phyloP scores from a whole-genome alignment of 2,888 invertebrate species.

The Schizaphis graminum region DNA sequence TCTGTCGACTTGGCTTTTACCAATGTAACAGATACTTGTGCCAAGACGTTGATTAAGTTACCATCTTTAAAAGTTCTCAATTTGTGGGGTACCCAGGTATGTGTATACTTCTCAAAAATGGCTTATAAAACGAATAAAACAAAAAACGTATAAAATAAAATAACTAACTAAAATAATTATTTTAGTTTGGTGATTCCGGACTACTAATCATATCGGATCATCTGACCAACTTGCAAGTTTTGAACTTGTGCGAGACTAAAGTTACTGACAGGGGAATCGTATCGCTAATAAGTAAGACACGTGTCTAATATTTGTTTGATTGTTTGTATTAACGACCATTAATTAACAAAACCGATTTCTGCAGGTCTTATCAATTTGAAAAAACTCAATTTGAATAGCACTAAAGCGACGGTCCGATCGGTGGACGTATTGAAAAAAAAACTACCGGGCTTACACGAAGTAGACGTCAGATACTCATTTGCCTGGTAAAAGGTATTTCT shows the following conservation, averaged over 20 bases:
- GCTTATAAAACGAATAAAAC: not conserved
- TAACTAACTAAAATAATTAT: slow-evolving; percentile 66
- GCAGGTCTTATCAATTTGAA: slow-evolving; percentile 81
- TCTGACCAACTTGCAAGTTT: slow-evolving; percentile 81
- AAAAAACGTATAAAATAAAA: slow-evolving; percentile 66
- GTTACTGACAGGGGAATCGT: slow-evolving; percentile 85
- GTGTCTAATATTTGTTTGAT: not conserved
- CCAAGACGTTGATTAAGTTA: slow-evolving; percentile 83
- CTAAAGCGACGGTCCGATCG: slow-evolving; percentile 81
- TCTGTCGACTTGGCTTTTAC: slow-evolving; percentile 86
- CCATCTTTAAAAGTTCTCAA: slow-evolving; percentile 85
- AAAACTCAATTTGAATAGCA: slow-evolving; percentile 84
- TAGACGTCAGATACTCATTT: slow-evolving; percentile 86
- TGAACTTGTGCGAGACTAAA: slow-evolving; percentile 86
- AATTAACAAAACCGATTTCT: slow-evolving; percentile 68
- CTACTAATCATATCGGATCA: slow-evolving; percentile 84
- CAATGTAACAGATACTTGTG: slow-evolving; percentile 85
- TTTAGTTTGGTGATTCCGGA: slow-evolving; percentile 83
- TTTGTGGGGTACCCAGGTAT: slow-evolving; percentile 81
- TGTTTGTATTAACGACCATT: not conserved
- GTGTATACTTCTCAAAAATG: slow-evolving; percentile 8
- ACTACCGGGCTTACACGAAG: slow-evolving; percentile 82
- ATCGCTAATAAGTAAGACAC: slow-evolving; percentile 78
- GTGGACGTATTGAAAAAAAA: slow-evolving; percentile 80
- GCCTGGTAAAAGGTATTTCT: slow-evolving; percentile 76